Base-by-base conservation (phyloP, 2,888 invertebrate genomes). In the Conomelus anceps region DNA sequence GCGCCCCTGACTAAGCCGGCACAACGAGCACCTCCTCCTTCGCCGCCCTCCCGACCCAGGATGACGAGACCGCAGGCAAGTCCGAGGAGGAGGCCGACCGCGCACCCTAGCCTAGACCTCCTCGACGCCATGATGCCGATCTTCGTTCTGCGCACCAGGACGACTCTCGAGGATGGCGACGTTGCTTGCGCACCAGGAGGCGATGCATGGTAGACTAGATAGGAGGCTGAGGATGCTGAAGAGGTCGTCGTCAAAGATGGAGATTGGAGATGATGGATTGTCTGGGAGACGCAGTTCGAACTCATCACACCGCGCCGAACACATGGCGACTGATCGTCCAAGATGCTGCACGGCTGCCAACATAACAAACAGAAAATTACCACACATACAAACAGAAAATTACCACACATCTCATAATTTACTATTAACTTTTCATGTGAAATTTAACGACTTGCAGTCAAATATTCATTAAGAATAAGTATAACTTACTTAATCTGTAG, bases 21-120 rank as follows among this genome's bases (percentile, higher is more conserved):
- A 84, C 24, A 23, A 22, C 86, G 17, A 41, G 85, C 22, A 23
- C 85, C 85, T 20, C 89, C 86, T 20, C n/a, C 87, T 4, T 88
- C 90, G 91, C 92, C 92, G 91, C 92, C 92, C 92, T 92, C 93
- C 91, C 93, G 93, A 93, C 89, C 92, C 93, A 84, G 93, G 89
- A 93, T 91, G 29, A 93, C 93, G 88, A 95, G 94, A 90, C 95
- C 95, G 91, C 94, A 93, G 84, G 94, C 94, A 91, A 95, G 94
- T 92, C 95, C 93, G 91, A 93, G 92, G 91, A 93, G 92, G 92
- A 93, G 93, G 91, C 93, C 95, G 92, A 94, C 89, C 88, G 88
- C 89, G 88, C 90, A 88, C 84, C 89, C 89, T 84, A 90, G 88
- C 89, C 90, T 89, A 63, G 63, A 63, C n/a, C 63, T 63, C n/a